A percentile compares a stretch with the other conserved stretches of the same genome.
Evolutionary conservation across 2,797 vertebrate genomes (phyloP).

Genomic region (Siniperca undulata): DNA sequence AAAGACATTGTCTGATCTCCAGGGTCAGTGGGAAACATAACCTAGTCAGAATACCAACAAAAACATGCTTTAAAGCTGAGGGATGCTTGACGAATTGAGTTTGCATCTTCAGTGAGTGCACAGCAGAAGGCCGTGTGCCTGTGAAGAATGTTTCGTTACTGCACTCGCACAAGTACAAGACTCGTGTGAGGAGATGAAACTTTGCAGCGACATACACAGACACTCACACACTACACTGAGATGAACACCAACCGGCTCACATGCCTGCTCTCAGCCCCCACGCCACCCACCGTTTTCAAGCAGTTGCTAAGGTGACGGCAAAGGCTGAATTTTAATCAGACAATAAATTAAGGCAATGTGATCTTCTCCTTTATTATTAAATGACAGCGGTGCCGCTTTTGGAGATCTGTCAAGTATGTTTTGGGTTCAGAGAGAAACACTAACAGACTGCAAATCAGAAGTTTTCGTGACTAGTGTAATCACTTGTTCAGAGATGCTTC

Average conservation of each 20-base stretch:
- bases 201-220: slow-evolving; percentile 58
- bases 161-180: slow-evolving; percentile 61
- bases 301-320: slow-evolving; percentile 89
- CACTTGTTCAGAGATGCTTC: not conserved
- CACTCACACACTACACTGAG: slow-evolving; percentile 52
- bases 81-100: slow-evolving; percentile 7
- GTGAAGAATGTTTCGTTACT: slow-evolving; percentile 63
- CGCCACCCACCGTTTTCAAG: slow-evolving; percentile 85
- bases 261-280: slow-evolving; percentile 84
- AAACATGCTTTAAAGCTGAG: not conserved
- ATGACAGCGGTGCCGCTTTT: slow-evolving; percentile 48
- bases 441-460: slow-evolving; percentile 35
- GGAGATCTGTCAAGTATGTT: slow-evolving; percentile 58
- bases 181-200: slow-evolving; percentile 69
- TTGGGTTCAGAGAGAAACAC: slow-evolving; percentile 28
- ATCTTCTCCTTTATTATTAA: slow-evolving; percentile 78
- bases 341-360: slow-evolving; percentile 84
- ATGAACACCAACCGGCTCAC: slow-evolving; percentile 76
- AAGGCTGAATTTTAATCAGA: slow-evolving; percentile 88
- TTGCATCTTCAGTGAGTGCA: slow-evolving; percentile 32
- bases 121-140: slow-evolving; percentile 68
- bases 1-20: slow-evolving; percentile 27
- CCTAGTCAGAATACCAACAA: not conserved
- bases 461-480: not conserved
- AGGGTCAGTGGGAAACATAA: slow-evolving; percentile 30